Base-by-base conservation (phyloP, 64 coral and sea anemone genomes). In the Montipora sp. region DNA sequence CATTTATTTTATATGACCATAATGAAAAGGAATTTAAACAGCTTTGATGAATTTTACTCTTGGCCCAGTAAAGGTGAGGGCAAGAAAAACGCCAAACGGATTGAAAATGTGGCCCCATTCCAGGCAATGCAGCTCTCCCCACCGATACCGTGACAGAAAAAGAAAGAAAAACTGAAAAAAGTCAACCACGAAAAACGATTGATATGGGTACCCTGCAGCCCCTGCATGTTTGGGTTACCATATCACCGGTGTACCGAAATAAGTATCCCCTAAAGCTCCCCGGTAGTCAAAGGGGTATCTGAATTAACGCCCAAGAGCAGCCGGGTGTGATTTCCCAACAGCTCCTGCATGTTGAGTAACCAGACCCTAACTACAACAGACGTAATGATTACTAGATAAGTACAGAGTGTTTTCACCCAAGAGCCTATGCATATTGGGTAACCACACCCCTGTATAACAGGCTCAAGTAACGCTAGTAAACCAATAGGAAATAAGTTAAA, bases 21-120 rank as follows among this genome's bases (percentile, higher is more conserved):
- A 71, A 71, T 71, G 20, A 23, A 71, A 21, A 71, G 20, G 68
- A 21, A 71, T 71, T 71, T 15, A 71, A 71, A 71, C 68, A 21
- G 68, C 68, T 71, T 71, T 71, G 68, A 23, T 21, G 20, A 71
- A 71, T 71, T 71, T 71, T 71, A 71, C 68, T 71, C 68, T 71
- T 71, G 20, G 19, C 68, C 68, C 68, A 71, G 19, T 71, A 71
- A 71, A 71, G 68, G 68, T 71, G 68, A 20, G 68, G 68, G 68
- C 68, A 71, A 71, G 68, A 71, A 71, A 71, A 71, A 21, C 21
- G 21, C 68, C 19, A 71, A 71, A 71, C 68, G 60, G 1, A 63
- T 63, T 63, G 60, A 63, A 63, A 63, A 71, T 71, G 14, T 0
- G 68, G 20, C 68, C 21, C 68, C 18, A 71, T 0, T 0, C 68